Evolutionary conservation across 1,140 invertebrate species (phyloP).

Genomic region (Acromyrmex echinatior): DNA sequence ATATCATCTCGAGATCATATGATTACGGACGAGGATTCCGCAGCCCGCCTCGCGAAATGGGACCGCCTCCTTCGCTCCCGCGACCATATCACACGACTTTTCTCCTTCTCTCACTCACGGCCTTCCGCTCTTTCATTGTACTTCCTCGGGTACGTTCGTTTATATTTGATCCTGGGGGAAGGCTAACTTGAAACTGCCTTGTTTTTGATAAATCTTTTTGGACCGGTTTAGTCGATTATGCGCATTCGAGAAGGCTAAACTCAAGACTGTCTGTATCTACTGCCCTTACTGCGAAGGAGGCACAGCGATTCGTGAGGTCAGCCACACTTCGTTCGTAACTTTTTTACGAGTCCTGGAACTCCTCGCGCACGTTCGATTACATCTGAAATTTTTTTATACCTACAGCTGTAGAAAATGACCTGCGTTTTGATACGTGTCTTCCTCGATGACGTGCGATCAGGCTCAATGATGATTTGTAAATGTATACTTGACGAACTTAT

Average conservation of each 20-base stretch:
- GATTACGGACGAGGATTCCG: background rate
- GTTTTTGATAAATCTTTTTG: slow-evolving; percentile 45
- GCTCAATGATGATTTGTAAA: background rate
- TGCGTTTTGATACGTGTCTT: slow-evolving; percentile 28
- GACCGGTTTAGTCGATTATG: slow-evolving; percentile 13
- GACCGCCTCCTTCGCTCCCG: slow-evolving; percentile 54
- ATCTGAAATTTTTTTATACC: background rate
- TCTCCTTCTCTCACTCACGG: slow-evolving; percentile 24
- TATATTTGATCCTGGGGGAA: slow-evolving; percentile 49
- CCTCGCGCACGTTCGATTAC: slow-evolving; percentile 20
- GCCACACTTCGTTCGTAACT: slow-evolving; percentile 15
- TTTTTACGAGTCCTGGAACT: slow-evolving; percentile 4
- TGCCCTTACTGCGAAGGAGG: slow-evolving; percentile 65
- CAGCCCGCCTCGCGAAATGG: slow-evolving; percentile 36
- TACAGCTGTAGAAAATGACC: background rate
- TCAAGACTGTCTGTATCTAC: slow-evolving; percentile 55
- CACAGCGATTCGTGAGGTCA: slow-evolving; percentile 40
- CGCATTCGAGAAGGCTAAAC: slow-evolving; percentile 33
- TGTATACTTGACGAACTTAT: background rate
- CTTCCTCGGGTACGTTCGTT: slow-evolving; percentile 49
- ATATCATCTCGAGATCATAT: slow-evolving; percentile 39
- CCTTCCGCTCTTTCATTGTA: slow-evolving; percentile 54
- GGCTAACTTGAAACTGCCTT: slow-evolving; percentile 70
- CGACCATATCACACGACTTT: slow-evolving; percentile 58
- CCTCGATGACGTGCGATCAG: background rate